These are phyloP conservation scores for Aselliscus stoliczkanus DNA, from an alignment of 2,797 vertebrate genomes.

Conservation along the genomic window DNA sequence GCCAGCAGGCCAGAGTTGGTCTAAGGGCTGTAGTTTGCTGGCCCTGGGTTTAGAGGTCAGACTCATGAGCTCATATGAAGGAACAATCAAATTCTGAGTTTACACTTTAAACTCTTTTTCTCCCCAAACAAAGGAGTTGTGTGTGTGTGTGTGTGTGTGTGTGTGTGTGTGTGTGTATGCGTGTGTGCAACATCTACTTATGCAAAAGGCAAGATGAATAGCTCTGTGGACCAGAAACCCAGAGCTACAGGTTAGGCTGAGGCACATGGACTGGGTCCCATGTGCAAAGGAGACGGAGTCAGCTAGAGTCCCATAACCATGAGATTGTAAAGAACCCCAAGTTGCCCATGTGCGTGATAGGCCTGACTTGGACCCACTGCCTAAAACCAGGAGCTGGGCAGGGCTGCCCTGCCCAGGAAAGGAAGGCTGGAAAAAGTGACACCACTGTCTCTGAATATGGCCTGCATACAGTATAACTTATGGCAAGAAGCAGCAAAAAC, in stretches of 20 bases:
- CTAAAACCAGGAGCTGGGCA: not conserved
- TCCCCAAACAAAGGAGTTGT: not conserved
- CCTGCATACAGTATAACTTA: not conserved
- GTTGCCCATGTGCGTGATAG: not conserved
- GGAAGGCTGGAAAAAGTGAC: not conserved
- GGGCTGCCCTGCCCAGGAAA: not conserved
- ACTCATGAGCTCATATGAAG: not conserved
- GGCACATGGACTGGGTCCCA: not conserved
- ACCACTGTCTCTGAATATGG: not conserved
- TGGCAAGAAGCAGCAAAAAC: not conserved
- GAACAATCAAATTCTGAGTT: not conserved
- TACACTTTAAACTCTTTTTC: not conserved
- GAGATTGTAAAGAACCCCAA: not conserved
- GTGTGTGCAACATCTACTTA: not conserved
- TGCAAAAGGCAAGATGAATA: not conserved
- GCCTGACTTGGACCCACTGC: not conserved
- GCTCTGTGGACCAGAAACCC: not conserved
- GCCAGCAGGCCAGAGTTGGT: not conserved
- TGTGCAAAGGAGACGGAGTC: not conserved
- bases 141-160: not conserved
- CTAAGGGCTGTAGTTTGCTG: not conserved
- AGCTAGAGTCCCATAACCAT: not conserved
- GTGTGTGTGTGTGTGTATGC: not conserved
- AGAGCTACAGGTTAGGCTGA: not conserved
- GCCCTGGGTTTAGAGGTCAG: not conserved